A percentile compares a stretch with the other conserved stretches of the same genome.
Evolutionary conservation across 92 coral and sea anemone genomes (phyloP).

Genomic region (Isaurus tuberculatus): DNA sequence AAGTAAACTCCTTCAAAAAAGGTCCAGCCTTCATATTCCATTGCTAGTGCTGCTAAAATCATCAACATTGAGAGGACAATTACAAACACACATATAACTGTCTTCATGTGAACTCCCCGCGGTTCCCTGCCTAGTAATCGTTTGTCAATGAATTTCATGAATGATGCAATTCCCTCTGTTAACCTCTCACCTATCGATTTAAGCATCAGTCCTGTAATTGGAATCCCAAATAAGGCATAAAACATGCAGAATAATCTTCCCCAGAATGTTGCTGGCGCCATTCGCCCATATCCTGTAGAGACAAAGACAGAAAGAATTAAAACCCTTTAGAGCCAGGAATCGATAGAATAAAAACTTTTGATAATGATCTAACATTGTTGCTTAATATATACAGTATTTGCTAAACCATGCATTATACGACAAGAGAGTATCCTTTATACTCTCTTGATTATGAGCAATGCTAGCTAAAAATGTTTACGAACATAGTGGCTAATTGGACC

Average conservation of each 20-base stretch:
- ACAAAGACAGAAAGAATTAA: background rate
- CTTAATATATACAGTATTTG: too few relatives aligned
- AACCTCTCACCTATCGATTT: slow-evolving; percentile 98
- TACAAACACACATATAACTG: slow-evolving; percentile 82
- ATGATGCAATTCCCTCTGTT: slow-evolving; percentile 87
- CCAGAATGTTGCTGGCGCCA: slow-evolving; percentile 97
- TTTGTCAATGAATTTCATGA: slow-evolving; percentile 78
- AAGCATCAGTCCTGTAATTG: slow-evolving; percentile 97
- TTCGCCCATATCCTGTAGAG: slow-evolving; percentile 86
- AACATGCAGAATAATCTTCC: slow-evolving; percentile 93
- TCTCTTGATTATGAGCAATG: too few relatives aligned
- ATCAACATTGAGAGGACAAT: slow-evolving; percentile 82
- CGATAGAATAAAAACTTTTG: background rate
- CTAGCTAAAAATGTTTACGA: too few relatives aligned
- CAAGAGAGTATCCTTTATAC: too few relatives aligned
- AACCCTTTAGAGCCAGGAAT: too few relatives aligned
- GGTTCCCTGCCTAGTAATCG: slow-evolving; percentile 84
- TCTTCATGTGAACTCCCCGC: slow-evolving; percentile 76
- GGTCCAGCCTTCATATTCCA: slow-evolving; percentile 97
- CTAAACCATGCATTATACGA: too few relatives aligned
- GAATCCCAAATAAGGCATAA: slow-evolving; percentile 98
- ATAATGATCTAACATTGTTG: too few relatives aligned
- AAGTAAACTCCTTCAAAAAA: slow-evolving; percentile 98
- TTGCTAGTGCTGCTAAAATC: slow-evolving; percentile 85
- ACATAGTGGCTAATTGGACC: too few relatives aligned